A percentile compares a stretch with the other conserved stretches of the same genome.
Evolutionary conservation across 2,113 vertebrate genomes (phyloP).

Genomic region (Pluvianellus socialis): DNA sequence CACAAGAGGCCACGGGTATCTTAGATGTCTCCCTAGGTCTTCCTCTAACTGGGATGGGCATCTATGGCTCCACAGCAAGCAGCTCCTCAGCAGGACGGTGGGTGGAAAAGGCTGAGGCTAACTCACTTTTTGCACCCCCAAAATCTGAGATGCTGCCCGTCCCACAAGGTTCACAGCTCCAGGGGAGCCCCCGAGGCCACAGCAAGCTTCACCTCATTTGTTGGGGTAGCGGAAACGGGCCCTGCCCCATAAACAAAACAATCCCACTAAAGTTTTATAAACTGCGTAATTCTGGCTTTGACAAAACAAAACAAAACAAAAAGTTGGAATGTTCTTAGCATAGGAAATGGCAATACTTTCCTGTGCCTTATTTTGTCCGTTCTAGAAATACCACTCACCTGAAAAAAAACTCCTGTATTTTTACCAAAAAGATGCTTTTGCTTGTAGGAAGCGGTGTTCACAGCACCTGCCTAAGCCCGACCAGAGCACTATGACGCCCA

Average conservation of each 20-base stretch:
- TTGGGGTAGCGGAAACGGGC: neutral
- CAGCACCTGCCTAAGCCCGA: neutral
- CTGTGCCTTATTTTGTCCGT: neutral
- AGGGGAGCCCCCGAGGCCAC: neutral
- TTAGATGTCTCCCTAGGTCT: neutral
- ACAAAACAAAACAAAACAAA: neutral
- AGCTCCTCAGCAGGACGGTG: neutral
- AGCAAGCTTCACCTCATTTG: neutral
- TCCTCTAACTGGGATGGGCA: neutral
- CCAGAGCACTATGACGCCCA: neutral
- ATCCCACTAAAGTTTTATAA: too few relatives aligned
- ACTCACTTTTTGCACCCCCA: neutral
- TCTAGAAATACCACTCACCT: neutral
- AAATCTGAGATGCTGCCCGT: neutral
- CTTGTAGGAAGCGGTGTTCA: neutral
- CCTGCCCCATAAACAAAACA: neutral
- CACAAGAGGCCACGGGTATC: fast-evolving
- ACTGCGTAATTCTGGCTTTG: neutral
- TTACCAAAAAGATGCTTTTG: neutral
- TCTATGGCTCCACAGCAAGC: neutral
- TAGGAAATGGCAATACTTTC: neutral
- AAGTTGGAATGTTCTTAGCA: neutral
- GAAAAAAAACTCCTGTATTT: neutral
- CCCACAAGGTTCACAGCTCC: neutral
- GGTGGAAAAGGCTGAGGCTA: neutral